These are phyloP conservation scores for Lingula anatina DNA, from an alignment of 2,888 invertebrate genomes.

Conservation along the genomic window DNA sequence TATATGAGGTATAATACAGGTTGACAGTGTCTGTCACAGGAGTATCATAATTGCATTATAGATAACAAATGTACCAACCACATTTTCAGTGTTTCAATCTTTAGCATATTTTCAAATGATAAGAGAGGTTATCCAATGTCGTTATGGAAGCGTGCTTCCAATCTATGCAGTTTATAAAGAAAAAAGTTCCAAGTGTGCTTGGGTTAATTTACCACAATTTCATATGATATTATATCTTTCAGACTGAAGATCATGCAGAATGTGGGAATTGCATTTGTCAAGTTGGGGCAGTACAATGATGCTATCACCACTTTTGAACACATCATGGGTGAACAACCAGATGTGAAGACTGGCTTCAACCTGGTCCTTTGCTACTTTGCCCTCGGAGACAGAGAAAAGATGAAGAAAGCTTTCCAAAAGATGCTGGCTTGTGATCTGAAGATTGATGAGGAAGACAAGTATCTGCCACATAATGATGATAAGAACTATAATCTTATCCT, in stretches of 20 bases:
- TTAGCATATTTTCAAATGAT: no score
- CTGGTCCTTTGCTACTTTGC: constrained; percentile 62
- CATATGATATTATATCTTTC: no score
- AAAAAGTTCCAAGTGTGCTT: no score
- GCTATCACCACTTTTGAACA: constrained; percentile 96
- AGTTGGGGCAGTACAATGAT: constrained; percentile 93
- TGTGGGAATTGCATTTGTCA: constrained; percentile 88
- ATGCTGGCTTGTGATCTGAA: constrained; percentile 82
- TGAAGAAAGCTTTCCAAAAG: constrained; percentile 85
- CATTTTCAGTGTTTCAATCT: no score
- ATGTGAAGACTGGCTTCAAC: constrained; percentile 84
- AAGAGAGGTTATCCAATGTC: no score
- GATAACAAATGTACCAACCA: no score
- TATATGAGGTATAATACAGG: constrained; percentile 81
- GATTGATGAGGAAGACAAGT: constrained; percentile 70
- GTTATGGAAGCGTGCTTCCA: no score
- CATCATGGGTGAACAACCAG: constrained; percentile 93
- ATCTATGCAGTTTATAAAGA: no score
- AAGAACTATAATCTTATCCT: constrained; percentile 60
- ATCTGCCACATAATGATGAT: constrained; percentile 57
- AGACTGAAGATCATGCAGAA: constrained; percentile 97
- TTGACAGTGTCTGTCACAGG: no score
- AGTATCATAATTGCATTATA: not conserved
- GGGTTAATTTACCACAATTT: no score
- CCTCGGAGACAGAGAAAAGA: constrained; percentile 80